Base-by-base conservation (phyloP, 2,113 vertebrate species). In the Passer montanus region DNA sequence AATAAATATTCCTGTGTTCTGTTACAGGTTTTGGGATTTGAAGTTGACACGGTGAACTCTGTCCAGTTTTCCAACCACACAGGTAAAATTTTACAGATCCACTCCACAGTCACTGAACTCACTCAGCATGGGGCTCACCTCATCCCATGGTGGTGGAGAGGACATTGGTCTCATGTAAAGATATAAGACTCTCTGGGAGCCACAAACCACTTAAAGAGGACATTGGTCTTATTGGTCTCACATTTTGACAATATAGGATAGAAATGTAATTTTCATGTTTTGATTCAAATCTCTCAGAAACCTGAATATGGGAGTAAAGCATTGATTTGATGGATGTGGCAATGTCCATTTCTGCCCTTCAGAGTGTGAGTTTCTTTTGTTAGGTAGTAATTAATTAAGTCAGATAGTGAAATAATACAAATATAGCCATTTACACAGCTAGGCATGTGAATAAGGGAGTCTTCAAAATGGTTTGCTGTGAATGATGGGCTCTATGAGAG, bases 21-120 rank as follows among this genome's bases (percentile, higher is more conserved):
- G 1, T 96, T 95, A 39, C 98, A 99, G 99, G 99, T 99, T 88
- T 97, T 99, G 98, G 99, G 99, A 41, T 99, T 99, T 94, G 99
- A 99, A 98, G 98, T 99, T 37, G 99, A 99, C 76, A 98, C 99
- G 0, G 99, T 99, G 97, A 99, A 99, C 97, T 99, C 99, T 1
- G 99, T 99, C 89, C 99, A 99, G 98, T 99, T 99, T 97, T 99
- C 99, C 95, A 99, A 99, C 97, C 99, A 99, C 83, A 99, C 99
- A 98, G 99, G 99, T 99, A 97, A 96, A 97, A 46, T 63, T 67
- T 83, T 55, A 53, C 39, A 88, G 56, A 28, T 67, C 4, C 23
- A 3, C 24, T 60, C 15, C 66, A 19, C 43, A 46, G 13, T 81
- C 68, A 24, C 33, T 87, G 37, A 53, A 37, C 35, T 68, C 18